Conservation (phyloP, 2,888 invertebrate species). For the Thelaira solivaga region DNA sequence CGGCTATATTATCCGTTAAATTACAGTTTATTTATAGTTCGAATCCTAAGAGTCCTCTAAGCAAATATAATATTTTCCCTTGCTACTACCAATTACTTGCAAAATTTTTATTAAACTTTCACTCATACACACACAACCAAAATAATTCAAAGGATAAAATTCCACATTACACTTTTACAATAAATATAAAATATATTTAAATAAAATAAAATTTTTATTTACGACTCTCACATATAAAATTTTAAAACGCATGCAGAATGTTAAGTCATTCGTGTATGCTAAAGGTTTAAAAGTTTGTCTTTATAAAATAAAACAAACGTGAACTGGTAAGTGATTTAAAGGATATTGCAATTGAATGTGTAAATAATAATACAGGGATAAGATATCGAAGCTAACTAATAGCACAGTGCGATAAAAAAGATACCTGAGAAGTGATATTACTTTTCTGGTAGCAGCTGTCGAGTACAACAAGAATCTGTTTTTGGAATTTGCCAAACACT, state of each 20-base stretch:
- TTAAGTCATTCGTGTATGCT: slow-evolving; percentile 19
- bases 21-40: too few species aligned
- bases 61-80: too few species aligned
- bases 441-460: too few species aligned
- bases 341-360: not conserved
- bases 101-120: not conserved
- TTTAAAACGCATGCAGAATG: slow-evolving; percentile 26
- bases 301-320: not conserved
- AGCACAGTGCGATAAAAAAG: too few species aligned
- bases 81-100: too few species aligned
- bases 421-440: too few species aligned
- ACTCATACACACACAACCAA: slow-evolving; percentile 62
- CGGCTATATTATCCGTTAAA: too few species aligned
- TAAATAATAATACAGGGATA: not conserved
- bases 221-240: slow-evolving; percentile 64
- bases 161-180: slow-evolving; percentile 71
- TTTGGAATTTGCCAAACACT: too few species aligned
- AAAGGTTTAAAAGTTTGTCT: slow-evolving; percentile 31
- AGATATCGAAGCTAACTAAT: too few species aligned
- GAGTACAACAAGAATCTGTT: too few species aligned
- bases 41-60: too few species aligned
- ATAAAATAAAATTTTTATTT: slow-evolving; percentile 75
- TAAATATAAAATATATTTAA: too few species aligned
- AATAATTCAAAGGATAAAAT: slow-evolving; percentile 65
- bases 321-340: not conserved